Conservation (phyloP, 2,888 invertebrate genomes). For the Aplocera efformata region DNA sequence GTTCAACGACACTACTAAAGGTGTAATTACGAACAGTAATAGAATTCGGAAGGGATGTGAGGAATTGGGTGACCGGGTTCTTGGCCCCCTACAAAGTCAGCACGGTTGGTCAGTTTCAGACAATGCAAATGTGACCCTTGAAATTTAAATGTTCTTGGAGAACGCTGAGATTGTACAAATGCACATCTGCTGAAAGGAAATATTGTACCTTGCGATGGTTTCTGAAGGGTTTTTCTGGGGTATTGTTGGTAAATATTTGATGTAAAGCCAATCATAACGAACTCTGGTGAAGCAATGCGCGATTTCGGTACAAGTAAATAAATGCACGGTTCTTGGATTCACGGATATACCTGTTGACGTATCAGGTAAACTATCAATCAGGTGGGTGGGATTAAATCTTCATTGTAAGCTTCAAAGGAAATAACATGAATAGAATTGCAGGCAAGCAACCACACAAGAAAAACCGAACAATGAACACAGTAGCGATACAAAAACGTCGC, state of each 20-base stretch:
- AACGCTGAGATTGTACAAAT: constrained; percentile 38
- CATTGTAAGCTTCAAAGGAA: constrained; percentile 5
- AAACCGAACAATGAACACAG: constrained; percentile 20
- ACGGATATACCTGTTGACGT: too few relatives aligned
- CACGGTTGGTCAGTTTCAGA: constrained; percentile 77
- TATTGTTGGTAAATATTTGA: constrained; percentile 38
- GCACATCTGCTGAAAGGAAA: constrained; percentile 54
- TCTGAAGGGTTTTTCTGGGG: constrained; percentile 23
- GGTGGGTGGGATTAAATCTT: constrained; percentile 7
- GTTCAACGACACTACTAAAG: constrained; percentile 71
- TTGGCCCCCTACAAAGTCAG: constrained; percentile 58
- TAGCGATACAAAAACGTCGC: constrained; percentile 18
- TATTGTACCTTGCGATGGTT: constrained; percentile 22
- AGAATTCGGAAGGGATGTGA: constrained; percentile 56
- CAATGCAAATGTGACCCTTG: constrained; percentile 62
- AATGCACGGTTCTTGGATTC: too few relatives aligned
- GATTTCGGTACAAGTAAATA: too few relatives aligned
- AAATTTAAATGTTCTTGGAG: constrained; percentile 50
- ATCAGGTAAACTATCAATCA: constrained; percentile 4
- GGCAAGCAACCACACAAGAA: constrained; percentile 9
- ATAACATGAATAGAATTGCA: constrained; percentile 14
- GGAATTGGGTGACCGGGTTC: constrained; percentile 72
- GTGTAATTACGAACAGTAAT: constrained; percentile 66
- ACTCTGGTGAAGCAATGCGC: too few relatives aligned
- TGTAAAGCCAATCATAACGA: constrained; percentile 25